Evolutionary conservation across 2,113 vertebrate genomes (phyloP).

Genomic region (Tupaia chinensis): DNA sequence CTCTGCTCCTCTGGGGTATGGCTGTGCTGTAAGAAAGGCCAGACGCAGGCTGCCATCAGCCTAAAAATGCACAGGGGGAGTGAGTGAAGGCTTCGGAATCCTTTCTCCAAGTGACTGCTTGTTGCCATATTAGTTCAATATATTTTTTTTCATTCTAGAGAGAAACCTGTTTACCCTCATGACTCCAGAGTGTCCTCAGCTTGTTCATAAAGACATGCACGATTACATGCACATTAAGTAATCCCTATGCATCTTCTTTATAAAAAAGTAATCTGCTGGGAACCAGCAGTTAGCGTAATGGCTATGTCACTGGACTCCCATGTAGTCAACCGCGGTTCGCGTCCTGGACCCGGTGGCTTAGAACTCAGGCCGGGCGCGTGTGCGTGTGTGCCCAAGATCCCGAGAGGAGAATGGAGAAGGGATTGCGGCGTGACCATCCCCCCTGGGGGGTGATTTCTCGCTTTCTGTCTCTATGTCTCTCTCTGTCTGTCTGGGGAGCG

Average conservation of each 20-base stretch:
- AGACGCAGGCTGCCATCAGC: constrained; percentile 48
- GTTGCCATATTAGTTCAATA: constrained; percentile 47
- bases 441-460: no score
- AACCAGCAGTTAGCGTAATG: no score
- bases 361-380: no score
- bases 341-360: no score
- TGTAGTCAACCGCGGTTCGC: no score
- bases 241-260: constrained; percentile 47
- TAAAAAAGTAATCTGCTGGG: neutral
- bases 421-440: no score
- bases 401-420: no score
- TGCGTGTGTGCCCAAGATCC: no score
- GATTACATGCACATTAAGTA: constrained; percentile 14
- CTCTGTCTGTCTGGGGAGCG: no score
- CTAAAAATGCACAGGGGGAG: constrained; percentile 47
- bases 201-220: constrained; percentile 30
- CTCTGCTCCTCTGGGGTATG: neutral
- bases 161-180: constrained; percentile 17
- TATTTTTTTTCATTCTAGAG: neutral
- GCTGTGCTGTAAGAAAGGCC: constrained; percentile 32
- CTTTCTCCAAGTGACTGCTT: neutral
- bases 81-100: constrained; percentile 49
- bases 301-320: no score
- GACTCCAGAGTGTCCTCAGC: neutral
- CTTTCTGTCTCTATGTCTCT: no score